Percentiles rank a stretch among this genome's conserved stretches.
These are phyloP conservation scores for Drymodes brunneopygia DNA, from an alignment of 2,113 vertebrate species.

Conservation along the genomic window DNA sequence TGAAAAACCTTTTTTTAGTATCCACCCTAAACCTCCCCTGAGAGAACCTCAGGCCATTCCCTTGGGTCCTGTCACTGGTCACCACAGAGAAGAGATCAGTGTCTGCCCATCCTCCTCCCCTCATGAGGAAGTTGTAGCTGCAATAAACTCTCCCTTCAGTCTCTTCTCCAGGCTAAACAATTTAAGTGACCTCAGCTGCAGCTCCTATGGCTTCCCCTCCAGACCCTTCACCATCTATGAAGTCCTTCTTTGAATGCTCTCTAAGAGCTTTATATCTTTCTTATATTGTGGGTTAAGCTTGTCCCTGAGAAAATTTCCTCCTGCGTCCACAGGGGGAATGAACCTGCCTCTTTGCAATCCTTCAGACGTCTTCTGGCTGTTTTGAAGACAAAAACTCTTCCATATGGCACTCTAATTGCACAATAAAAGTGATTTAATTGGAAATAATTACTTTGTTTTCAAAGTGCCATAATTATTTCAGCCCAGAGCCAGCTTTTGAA, in stretches of 20 bases:
- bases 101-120: neutral
- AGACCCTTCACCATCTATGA: neutral
- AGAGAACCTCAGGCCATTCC: neutral
- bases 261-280: neutral
- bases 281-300: neutral
- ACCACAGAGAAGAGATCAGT: neutral
- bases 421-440: constrained; percentile 21
- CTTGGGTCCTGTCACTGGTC: neutral
- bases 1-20: neutral
- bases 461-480: neutral
- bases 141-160: neutral
- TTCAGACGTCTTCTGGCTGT: neutral
- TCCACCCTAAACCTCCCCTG: neutral
- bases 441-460: constrained; percentile 35
- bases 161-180: neutral
- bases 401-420: constrained; percentile 8
- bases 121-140: neutral
- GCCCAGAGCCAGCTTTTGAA: neutral
- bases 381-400: neutral
- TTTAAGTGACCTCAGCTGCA: neutral
- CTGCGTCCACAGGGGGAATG: neutral
- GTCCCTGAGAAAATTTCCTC: neutral
- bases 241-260: neutral
- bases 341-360: neutral
- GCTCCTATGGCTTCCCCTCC: neutral